Conservation (phyloP, 2,113 vertebrate genomes). For the Odocoileus hemionus region DNA sequence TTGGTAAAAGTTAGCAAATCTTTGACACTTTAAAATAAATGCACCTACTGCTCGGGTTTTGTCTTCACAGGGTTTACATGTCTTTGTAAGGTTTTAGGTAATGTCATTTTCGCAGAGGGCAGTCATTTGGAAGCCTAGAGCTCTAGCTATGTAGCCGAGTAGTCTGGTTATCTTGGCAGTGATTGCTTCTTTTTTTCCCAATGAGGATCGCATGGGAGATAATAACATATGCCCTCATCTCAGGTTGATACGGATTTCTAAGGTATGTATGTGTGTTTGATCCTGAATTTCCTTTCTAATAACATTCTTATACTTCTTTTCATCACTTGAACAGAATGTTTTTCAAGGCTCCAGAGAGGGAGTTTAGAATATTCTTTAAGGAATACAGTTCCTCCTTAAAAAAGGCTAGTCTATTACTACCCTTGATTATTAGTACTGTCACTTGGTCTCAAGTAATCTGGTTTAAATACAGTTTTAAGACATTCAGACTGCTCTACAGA, state of each 20-base stretch:
- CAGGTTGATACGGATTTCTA: background rate
- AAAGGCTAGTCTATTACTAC: background rate
- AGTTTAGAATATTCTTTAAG: background rate
- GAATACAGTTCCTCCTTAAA: background rate
- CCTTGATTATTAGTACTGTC: background rate
- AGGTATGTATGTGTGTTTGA: constrained; percentile 46
- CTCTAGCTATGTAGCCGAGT: background rate
- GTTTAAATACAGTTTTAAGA: background rate
- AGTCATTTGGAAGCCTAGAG: constrained; percentile 11
- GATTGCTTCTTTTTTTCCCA: background rate
- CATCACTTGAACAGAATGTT: background rate
- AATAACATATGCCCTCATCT: background rate
- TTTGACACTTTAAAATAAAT: background rate
- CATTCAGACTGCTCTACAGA: background rate
- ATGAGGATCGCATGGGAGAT: background rate
- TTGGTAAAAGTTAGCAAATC: constrained; percentile 38
- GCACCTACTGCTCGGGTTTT: background rate
- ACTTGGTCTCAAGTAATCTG: background rate
- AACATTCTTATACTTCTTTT: constrained; percentile 6
- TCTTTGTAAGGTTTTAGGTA: constrained; percentile 35
- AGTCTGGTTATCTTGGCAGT: background rate
- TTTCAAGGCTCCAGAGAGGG: background rate
- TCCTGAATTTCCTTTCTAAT: constrained; percentile 14
- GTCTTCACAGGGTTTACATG: background rate
- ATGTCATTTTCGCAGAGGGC: constrained; percentile 18